Evolutionary conservation across 2,797 vertebrate species (phyloP).

Genomic region (Pterois miles): DNA sequence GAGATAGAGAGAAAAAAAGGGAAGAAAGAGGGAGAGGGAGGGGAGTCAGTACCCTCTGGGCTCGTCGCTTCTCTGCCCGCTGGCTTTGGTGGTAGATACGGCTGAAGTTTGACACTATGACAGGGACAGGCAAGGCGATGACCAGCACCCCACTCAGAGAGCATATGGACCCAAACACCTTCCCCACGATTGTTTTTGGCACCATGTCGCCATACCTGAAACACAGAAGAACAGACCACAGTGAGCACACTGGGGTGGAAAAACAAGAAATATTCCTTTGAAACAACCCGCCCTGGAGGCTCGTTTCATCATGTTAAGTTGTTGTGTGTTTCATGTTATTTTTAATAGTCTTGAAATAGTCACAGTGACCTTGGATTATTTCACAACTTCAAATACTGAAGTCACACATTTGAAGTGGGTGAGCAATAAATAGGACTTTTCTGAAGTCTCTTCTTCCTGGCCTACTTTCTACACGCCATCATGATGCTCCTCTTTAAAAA

Average conservation of each 20-base stretch:
- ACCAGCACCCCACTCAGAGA: conserved; percentile 96
- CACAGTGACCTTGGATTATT: conserved; percentile 61
- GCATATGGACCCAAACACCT: conserved; percentile 96
- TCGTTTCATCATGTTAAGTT: conserved; percentile 38
- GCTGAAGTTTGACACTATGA: conserved; percentile 98
- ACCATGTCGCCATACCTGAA: conserved; percentile 97
- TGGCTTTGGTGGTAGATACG: conserved; percentile 98
- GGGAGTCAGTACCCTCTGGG: conserved; percentile 89
- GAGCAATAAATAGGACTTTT: conserved; percentile 77
- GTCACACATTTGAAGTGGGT: conserved; percentile 63
- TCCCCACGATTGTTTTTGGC: conserved; percentile 96
- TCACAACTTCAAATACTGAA: conserved; percentile 63
- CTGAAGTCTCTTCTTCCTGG: conserved; percentile 57
- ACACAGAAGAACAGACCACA: conserved; percentile 55
- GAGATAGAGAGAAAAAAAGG: conserved; percentile 11
- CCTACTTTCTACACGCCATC: conserved; percentile 69
- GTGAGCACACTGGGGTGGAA: conserved; percentile 32
- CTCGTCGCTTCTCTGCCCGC: conserved; percentile 93
- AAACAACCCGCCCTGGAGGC: background rate
- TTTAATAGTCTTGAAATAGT: conserved; percentile 72
- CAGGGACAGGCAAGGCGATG: conserved; percentile 94
- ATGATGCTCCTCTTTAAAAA: conserved; percentile 56
- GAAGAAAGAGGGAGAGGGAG: conserved; percentile 9
- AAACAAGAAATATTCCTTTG: conserved; percentile 4
- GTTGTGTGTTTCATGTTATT: conserved; percentile 58